phyloP scores from a whole-genome alignment of 2,113 vertebrate species.

The Onychostoma macrolepis region DNA sequence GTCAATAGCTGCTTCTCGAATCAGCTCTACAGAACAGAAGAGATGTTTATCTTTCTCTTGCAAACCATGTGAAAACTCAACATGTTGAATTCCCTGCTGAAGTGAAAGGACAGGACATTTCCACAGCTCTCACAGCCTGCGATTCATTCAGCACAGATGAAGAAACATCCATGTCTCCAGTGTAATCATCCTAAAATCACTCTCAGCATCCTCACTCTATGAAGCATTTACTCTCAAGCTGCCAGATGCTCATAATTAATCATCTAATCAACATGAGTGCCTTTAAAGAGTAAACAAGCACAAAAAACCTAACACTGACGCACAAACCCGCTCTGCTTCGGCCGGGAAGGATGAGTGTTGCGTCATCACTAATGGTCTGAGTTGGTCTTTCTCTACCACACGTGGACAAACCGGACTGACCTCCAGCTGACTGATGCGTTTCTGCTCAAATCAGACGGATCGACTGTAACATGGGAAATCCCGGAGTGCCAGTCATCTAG shows the following conservation, averaged over 20 bases:
- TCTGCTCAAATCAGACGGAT: conserved; percentile 29
- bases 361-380: neutral
- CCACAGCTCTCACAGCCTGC: neutral
- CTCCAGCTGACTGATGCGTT: neutral
- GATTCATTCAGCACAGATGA: neutral
- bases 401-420: neutral
- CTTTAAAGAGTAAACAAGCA: neutral
- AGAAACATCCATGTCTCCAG: neutral
- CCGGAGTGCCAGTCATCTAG: conserved; percentile 37
- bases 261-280: neutral
- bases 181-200: neutral
- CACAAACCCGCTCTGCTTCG: neutral
- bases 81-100: neutral
- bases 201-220: neutral
- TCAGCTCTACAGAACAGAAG: neutral
- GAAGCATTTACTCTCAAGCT: neutral
- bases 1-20: neutral
- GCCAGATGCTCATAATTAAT: neutral
- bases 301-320: neutral
- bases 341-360: neutral
- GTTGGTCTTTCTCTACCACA: conserved; percentile 16
- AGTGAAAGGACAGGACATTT: neutral
- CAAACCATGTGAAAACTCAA: neutral
- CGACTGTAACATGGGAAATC: conserved; percentile 11
- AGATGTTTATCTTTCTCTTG: neutral